Base-by-base conservation (phyloP, 1,140 invertebrate genomes). In the Conus ventricosus region DNA sequence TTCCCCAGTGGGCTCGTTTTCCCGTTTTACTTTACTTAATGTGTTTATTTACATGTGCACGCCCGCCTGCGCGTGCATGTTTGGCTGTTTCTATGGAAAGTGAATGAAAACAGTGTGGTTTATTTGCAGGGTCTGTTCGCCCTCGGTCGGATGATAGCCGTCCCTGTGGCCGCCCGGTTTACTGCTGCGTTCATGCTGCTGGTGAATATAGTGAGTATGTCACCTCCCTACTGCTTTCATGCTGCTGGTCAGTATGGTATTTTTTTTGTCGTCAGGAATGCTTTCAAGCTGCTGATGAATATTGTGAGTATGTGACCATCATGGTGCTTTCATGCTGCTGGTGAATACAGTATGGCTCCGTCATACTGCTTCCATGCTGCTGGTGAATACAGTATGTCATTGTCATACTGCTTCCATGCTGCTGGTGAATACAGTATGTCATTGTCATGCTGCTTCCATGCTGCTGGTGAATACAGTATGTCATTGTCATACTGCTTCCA, bases 131-230 rank as follows among this genome's bases (percentile, higher is more conserved):
- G 95, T 8, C 93, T 94, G 71, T 96, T 96, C 93, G 95, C 96
- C 8, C 91, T 95, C 15, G 96, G 96, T 7, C 92, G 96, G 17
- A 92, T 96, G 10, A 85, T 96, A 6, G 95, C 96, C 78, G 95
- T 96, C 39, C 92, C 92, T 39, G 84, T 95, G 7, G 95, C 96
- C 7, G 95, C 95, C 5, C 93, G 93, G 87, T 90, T 96, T 23
- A 94, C 95, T 1, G 94, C 96, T 10, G 93, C 93, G 15, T 95
- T 95, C 89, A 96, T 96, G 96, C 92, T 96, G 23, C 85, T 95
- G 1, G 91, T 94, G 89, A 96, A 96, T 91, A 94, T 96, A 82
- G 96, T 96, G 94, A 95, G 95, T 95, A 88, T 60, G 39, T 15
- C 78, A 75, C 39, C n/a, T 6, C 10, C 15, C 1, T 60, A 60